Evolutionary conservation across 2,888 invertebrate genomes (phyloP), one percentile per base, ranked within the genome.

Genomic region (Leptinotarsa peninsularis): DNA sequence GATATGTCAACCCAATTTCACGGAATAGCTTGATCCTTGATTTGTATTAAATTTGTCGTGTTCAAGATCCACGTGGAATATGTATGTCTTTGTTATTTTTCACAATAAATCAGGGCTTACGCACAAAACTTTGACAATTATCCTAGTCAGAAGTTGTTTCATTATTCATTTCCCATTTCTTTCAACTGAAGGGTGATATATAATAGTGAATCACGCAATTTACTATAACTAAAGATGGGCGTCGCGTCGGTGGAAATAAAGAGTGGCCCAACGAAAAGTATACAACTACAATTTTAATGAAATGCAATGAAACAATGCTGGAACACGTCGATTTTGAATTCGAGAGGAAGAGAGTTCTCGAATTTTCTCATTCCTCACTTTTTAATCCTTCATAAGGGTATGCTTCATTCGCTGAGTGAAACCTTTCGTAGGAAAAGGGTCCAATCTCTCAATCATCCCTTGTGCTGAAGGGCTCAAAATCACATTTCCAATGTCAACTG

Each of bases 61-160:
- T 63, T 63, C 33, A 3, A 43, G 18, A 63, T 63, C n/a, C 43
- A 63, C 63, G n/a, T n/a, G n/a, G n/a, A 63, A 27, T 43, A 33
- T n/a, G 18, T 54, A 23, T 52, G 7, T 68, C 68, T 68, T 54
- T 52, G 68, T 68, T 27, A 68, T 68, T 68, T 52, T 68, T 33
- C 10, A 49, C 50, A 49, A 68, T 68, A 68, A 68, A 68, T 68
- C 68, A 68, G 50, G 67, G 18, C 49, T 68, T 68, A 68, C 68
- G 68, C 68, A 68, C 68, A 27, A 27, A 68, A 68, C 52, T 50
- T 33, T 68, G 68, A 68, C 68, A 68, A 68, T n/a, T 68, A 68
- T 68, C 33, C 52, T n/a, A 27, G 23, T 49, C 68, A 68, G 68
- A 17, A 68, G 33, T 50, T 54, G 68, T 68, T 68, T 68, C 68